phyloP scores from a whole-genome alignment of 2,113 vertebrate genomes.

The Ptilonorhynchus violaceus region DNA sequence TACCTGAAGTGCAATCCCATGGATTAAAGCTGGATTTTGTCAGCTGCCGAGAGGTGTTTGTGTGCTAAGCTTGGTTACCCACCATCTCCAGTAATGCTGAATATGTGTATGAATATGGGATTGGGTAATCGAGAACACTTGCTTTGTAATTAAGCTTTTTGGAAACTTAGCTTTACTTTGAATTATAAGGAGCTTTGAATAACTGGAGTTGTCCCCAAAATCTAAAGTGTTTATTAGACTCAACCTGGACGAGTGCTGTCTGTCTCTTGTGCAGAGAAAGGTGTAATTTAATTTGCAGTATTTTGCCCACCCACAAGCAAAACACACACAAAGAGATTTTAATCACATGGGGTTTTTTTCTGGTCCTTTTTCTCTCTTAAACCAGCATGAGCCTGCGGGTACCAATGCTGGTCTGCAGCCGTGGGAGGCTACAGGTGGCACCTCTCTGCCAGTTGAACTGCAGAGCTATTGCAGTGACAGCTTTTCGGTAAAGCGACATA shows the following conservation, averaged over 20 bases:
- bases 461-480: constrained; percentile 29
- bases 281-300: not conserved
- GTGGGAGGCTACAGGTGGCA: constrained; percentile 38
- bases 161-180: not conserved
- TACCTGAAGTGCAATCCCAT: not conserved
- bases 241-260: not conserved
- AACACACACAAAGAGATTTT: not conserved
- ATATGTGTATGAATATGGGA: not conserved
- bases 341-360: not conserved
- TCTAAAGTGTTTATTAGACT: not conserved
- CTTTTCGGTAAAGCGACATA: not conserved
- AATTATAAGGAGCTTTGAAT: not conserved
- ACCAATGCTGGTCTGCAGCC: not conserved
- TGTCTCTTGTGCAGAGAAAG: not conserved
- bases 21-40: not conserved
- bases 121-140: not conserved
- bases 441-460: not conserved
- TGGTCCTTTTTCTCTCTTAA: not conserved
- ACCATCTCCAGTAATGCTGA: not conserved
- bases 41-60: not conserved
- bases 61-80: not conserved
- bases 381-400: not conserved
- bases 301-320: not conserved
- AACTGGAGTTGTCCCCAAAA: not conserved
- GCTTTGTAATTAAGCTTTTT: not conserved